Percentiles rank a stretch among this genome's conserved stretches.
Conservation (phyloP, 2,797 vertebrate genomes). For the Intellagama lesueurii region DNA sequence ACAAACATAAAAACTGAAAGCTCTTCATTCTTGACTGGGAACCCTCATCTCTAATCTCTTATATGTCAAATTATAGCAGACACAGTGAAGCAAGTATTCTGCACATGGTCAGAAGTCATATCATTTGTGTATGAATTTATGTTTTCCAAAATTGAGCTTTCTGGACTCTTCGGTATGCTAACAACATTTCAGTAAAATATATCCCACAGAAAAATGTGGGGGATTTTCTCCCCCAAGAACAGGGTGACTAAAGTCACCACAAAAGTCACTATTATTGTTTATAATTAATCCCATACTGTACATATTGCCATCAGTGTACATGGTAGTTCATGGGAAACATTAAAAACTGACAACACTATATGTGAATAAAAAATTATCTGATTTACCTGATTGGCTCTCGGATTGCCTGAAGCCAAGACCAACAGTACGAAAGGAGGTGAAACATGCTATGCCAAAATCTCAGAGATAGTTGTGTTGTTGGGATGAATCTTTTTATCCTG, state of each 20-base stretch:
- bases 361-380: neutral
- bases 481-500: neutral
- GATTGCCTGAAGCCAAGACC: slow-evolving; percentile 81
- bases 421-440: slow-evolving; percentile 87
- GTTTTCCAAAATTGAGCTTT: neutral
- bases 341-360: neutral
- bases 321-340: too few relatives aligned
- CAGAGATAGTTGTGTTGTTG: too few relatives aligned
- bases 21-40: neutral
- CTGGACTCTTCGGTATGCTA: neutral
- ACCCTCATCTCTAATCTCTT: neutral
- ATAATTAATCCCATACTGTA: too few relatives aligned
- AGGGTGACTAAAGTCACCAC: too few relatives aligned
- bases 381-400: slow-evolving; percentile 84
- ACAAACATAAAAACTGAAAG: neutral
- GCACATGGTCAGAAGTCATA: neutral
- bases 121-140: neutral
- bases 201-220: neutral
- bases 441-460: slow-evolving; percentile 81
- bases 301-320: too few relatives aligned
- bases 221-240: too few relatives aligned
- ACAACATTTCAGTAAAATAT: neutral
- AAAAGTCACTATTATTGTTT: too few relatives aligned
- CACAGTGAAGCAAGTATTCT: neutral
- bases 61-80: too few relatives aligned